A percentile compares a stretch with the other conserved stretches of the same genome.
phyloP scores from a whole-genome alignment of 1,140 invertebrate species.

The Vanessa atalanta region DNA sequence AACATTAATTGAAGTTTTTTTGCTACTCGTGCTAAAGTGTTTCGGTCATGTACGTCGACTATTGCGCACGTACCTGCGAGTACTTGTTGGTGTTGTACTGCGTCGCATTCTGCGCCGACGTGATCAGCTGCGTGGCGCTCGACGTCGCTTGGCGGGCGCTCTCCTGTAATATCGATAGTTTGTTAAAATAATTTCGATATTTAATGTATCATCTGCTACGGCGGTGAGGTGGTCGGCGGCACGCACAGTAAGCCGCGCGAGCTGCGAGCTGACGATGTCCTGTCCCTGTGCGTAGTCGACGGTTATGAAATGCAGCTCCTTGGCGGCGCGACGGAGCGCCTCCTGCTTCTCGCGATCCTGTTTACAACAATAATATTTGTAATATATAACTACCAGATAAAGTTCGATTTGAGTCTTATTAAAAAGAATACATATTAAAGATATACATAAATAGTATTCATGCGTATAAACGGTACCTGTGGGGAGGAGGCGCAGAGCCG shows the following conservation, averaged over 20 bases:
- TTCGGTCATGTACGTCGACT: no score
- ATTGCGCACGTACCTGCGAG: constrained; percentile 62
- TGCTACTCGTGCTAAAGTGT: no score
- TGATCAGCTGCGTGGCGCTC: constrained; percentile 94
- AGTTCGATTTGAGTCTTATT: no score
- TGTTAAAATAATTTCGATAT: neutral
- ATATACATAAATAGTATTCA: constrained; percentile 8
- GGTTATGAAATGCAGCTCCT: constrained; percentile 94
- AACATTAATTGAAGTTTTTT: no score
- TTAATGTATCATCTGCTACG: neutral
- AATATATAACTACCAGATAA: no score
- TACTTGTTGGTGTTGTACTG: constrained; percentile 87
- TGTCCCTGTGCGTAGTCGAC: constrained; percentile 83
- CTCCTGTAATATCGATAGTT: constrained; percentile 54
- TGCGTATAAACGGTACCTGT: constrained; percentile 50
- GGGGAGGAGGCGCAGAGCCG: constrained; percentile 81
- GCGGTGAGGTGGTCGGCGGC: neutral
- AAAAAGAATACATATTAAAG: constrained; percentile 44
- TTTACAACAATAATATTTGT: no score
- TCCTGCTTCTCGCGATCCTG: constrained; percentile 91
- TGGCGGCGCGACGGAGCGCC: constrained; percentile 91
- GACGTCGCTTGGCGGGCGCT: constrained; percentile 94
- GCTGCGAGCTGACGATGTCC: constrained; percentile 58
- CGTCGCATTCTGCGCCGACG: constrained; percentile 89
- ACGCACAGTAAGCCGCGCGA: constrained; percentile 57